Base-by-base conservation (phyloP, 2,888 invertebrate species). In the Temnothorax unifasciatus region DNA sequence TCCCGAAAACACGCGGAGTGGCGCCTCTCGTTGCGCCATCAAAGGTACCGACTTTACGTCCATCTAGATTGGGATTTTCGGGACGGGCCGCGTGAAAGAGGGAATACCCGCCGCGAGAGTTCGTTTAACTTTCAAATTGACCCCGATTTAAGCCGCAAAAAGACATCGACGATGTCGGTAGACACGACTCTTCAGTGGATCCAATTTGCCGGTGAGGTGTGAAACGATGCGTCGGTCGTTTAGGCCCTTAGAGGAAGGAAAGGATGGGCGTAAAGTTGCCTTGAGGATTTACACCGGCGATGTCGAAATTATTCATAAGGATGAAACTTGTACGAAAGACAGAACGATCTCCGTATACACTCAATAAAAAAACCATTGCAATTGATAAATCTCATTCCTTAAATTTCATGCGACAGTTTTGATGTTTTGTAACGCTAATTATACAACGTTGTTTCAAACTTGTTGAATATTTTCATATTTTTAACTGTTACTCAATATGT, bases 91-190 rank as follows among this genome's bases (percentile, higher is more conserved):
- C 71, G 57, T 18, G 73, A 73, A 73, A 34, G 59, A 61, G 38
- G 38, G 73, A 61, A 38, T 61, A 41, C 21, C 41, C 73, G 73
- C 34, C 71, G 84, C 47, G 63, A 57, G 87, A 86, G 89, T 90
- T 91, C 90, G 85, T 90, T 91, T 91, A 90, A 91, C 91, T 91
- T 91, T 86, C 84, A 83, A 90, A 90, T 88, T 91, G 88, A 88
- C 86, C 87, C 87, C 81, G 88, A 91, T 90, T 90, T 88, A 87
- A 90, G 86, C 86, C 85, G 87, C 85, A 87, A 90, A 89, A 82
- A 71, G 52, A 84, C 66, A 18, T 38, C 63, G 74, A 21, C 57
- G 64, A 38, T 74, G 21, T 21, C 63, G 82, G 82, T 75, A 79
- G 89, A 66, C 83, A 54, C 29, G 74, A 63, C 52, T 76, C 54